Evolutionary conservation across 2,113 vertebrate species (phyloP).

Genomic region (Mastomys natalensis): DNA sequence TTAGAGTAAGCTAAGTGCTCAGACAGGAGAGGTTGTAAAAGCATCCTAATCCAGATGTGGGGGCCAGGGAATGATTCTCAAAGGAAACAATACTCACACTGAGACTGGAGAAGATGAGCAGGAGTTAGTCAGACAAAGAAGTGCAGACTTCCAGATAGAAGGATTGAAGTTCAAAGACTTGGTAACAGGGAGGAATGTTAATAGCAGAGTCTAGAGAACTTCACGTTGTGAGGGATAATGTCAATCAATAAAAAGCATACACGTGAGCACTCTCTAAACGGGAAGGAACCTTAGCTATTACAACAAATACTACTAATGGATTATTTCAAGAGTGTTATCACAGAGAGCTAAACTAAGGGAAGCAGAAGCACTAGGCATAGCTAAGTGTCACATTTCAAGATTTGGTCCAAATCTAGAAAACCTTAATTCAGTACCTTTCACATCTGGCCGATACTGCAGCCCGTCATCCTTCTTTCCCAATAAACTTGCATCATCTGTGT

Average conservation of each 20-base stretch:
- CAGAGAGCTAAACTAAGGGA: slow-evolving; percentile 7
- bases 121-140: background rate
- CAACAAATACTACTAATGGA: slow-evolving; percentile 13
- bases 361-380: background rate
- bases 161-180: background rate
- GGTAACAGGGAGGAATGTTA: background rate
- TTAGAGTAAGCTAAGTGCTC: background rate
- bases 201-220: background rate
- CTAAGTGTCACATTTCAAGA: background rate
- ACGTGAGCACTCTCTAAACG: background rate
- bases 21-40: background rate
- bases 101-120: background rate
- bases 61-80: slow-evolving; percentile 11
- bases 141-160: background rate
- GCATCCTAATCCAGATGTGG: background rate
- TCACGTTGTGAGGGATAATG: background rate
- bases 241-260: background rate
- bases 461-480: slow-evolving; percentile 91
- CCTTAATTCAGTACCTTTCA: slow-evolving; percentile 87
- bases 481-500: slow-evolving; percentile 87
- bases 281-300: background rate
- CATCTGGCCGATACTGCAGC: slow-evolving; percentile 89
- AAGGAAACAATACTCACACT: slow-evolving; percentile 17
- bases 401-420: slow-evolving; percentile 39
- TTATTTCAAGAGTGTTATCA: background rate